Evolutionary conservation across 2,797 vertebrate species (phyloP), one percentile per base, ranked within the genome.

Genomic region (Helostoma temminkii): DNA sequence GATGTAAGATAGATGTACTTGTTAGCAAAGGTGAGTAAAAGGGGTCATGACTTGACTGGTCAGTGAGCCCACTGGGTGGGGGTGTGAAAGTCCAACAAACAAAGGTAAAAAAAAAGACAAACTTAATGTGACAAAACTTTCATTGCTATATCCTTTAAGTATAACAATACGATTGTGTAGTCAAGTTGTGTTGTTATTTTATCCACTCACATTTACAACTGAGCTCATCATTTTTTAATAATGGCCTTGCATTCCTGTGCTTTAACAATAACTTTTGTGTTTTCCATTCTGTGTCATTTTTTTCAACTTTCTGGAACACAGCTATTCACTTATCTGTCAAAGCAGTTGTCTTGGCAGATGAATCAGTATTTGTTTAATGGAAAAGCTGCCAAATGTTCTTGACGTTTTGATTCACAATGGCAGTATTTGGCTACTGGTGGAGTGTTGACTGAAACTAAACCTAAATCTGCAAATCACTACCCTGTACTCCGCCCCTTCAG

Each of bases 1-100:
- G 87, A 90, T 87, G 70, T 82, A 85, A 87, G 86, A 90, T 87
- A 78, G 73, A 91, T 84, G 86, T 77, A 84, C 86, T 88, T 89
- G 86, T 91, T 89, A 87, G 82, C 39, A 86, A 76, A 87, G 81
- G 83, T 86, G 87, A 85, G 74, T 81, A 83, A 88, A 73, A 53
- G 82, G 75, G 87, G 87, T 88, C 84, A 88, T 34, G 75, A 72
- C 72, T 80, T 32, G 56, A 85, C 75, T 85, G 80, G 78, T 83
- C 82, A 89, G 74, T 3, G 61, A 74, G 66, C 65, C 26, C 79
- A 18, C 82, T 15, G 32, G n/a, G n/a, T n/a, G 36, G 8, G 74
- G 85, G 81, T 81, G 82, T 41, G 21, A 73, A 66, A 62, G 49
- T 28, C 42, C 58, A 87, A 88, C 82, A 90, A 16, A 14, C 15